phyloP scores from a whole-genome alignment of 2,113 vertebrate genomes.

The Mixornis gularis region DNA sequence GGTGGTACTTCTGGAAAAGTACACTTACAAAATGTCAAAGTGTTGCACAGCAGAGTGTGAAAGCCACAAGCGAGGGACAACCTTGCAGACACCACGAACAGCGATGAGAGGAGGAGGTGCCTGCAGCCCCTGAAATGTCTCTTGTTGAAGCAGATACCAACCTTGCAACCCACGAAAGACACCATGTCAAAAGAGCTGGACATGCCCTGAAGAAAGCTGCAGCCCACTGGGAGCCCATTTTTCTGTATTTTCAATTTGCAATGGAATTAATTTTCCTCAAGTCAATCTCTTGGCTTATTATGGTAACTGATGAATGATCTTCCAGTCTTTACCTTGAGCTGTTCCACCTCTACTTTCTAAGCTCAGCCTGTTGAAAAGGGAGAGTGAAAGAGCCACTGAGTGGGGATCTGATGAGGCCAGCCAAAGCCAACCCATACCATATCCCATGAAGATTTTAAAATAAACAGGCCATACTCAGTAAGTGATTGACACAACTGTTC shows the following conservation, averaged over 20 bases:
- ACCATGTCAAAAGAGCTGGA: not conserved
- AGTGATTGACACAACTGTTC: not conserved
- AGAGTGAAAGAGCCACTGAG: not conserved
- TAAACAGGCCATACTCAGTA: not conserved
- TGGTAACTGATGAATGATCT: not conserved
- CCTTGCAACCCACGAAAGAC: not conserved
- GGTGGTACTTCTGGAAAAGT: not conserved
- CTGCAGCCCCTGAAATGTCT: not conserved
- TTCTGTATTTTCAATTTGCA: not conserved
- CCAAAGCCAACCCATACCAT: not conserved
- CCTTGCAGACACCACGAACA: not conserved
- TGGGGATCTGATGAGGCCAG: not conserved
- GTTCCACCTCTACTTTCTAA: not conserved
- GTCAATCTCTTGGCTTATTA: not conserved
- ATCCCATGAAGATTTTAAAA: not conserved
- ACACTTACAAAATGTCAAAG: not conserved
- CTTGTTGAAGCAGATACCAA: not conserved
- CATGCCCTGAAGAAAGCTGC: not conserved
- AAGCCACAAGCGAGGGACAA: not conserved
- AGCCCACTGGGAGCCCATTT: not conserved
- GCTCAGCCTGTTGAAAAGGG: not conserved
- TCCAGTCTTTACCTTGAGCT: not conserved
- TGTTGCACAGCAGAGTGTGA: not conserved
- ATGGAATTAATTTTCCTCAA: not conserved
- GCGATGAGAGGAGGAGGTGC: not conserved